Base-by-base conservation (phyloP, 2,113 vertebrate species). In the Crotalus viridis region DNA sequence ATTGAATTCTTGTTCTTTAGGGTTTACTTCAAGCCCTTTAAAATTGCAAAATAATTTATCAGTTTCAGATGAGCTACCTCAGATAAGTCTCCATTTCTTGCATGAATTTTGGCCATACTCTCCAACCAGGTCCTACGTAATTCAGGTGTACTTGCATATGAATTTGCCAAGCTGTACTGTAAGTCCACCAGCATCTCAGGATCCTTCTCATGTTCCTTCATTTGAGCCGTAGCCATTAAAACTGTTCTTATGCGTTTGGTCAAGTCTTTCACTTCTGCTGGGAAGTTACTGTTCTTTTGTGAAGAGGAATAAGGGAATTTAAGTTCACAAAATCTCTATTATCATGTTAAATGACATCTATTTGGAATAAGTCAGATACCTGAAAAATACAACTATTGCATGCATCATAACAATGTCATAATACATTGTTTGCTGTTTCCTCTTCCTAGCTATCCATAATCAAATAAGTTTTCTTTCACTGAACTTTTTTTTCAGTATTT, bases 141-240 rank as follows among this genome's bases (percentile, higher is more conserved):
- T 96, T 99, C 99, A 0, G 99, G 99, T 0, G 99, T 99, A 97
- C 99, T 99, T 26, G 99, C 99, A 1, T 99, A 99, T 1, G 99
- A 99, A 95, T 99, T 99, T 59, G 99, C 99, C 39, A 99, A 97
- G 95, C 99, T 99, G 97, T 99, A 99, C 95, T 99, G 99, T 91
- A 99, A 98, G 88, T 99, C 99, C 95, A 99, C 99, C 92, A 99
- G 97, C 99, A 99, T 99, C 96, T 99, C 99, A 0, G 99, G 99
- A 95, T 99, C 99, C 94, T 99, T 99, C 97, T 99, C 99, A 0
- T 99, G 99, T 96, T 99, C 99, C 94, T 99, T 99, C 99, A 99
- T 99, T 96, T 99, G 99, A 1, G 99, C 99, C 0, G 99, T 99
- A 94, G 99, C 99, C 99, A 99, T 99, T 94, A 99, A 97, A 92